These are phyloP conservation scores for Dusona sp. DNA, from an alignment of 2,888 invertebrate genomes.

Conservation along the genomic window DNA sequence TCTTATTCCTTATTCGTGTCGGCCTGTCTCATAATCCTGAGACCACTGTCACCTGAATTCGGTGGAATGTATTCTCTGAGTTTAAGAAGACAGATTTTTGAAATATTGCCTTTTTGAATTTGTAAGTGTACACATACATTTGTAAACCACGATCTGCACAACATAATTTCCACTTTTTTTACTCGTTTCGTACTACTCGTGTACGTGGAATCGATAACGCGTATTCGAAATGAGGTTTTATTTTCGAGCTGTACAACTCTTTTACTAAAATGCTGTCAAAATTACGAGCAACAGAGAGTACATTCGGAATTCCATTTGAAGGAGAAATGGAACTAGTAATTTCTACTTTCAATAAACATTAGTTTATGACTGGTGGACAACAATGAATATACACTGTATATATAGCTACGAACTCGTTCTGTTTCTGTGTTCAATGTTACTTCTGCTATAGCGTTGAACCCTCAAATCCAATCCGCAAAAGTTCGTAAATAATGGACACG, in stretches of 20 bases:
- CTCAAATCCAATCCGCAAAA: conserved; percentile 54
- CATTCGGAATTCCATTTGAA: conserved; percentile 17
- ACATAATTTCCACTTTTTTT: neutral
- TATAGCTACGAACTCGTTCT: neutral
- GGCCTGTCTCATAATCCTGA: conserved; percentile 6
- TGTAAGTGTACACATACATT: neutral
- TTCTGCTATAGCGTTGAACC: neutral
- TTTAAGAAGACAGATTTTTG: conserved; percentile 4
- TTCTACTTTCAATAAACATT: neutral
- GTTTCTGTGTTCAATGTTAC: neutral
- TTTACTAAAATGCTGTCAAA: neutral
- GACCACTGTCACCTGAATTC: conserved; percentile 6
- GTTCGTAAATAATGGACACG: conserved; percentile 55
- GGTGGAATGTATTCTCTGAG: conserved; percentile 27
- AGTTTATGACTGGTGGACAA: neutral
- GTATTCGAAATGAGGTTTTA: neutral
- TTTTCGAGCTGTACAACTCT: neutral
- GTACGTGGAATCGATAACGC: neutral
- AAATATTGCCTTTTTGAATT: conserved; percentile 32
- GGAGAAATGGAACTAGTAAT: conserved; percentile 16
- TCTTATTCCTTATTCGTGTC: conserved; percentile 13
- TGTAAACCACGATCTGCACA: neutral
- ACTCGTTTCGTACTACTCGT: neutral
- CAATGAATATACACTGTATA: neutral
- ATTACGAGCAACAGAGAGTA: conserved; percentile 5